phyloP scores from a whole-genome alignment of 2,113 vertebrate species.

The Serinus canaria region DNA sequence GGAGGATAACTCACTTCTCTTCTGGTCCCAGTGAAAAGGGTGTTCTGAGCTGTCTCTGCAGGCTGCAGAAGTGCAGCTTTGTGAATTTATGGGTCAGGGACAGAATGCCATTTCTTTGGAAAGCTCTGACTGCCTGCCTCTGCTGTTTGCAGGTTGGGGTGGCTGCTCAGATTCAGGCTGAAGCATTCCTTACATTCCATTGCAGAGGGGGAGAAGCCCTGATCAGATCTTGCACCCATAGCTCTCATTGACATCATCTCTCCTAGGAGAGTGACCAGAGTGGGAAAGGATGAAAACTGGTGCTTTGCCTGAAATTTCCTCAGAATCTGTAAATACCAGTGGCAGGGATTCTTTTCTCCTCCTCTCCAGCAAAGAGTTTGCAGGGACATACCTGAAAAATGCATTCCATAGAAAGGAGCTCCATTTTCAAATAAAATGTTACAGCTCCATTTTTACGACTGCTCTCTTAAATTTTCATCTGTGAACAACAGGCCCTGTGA shows the following conservation, averaged over 20 bases:
- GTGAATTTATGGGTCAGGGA: neutral
- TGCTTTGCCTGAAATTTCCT: neutral
- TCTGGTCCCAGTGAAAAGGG: neutral
- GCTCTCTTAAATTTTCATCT: neutral
- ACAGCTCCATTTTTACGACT: neutral
- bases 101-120: neutral
- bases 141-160: neutral
- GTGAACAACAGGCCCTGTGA: neutral
- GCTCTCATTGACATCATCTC: neutral
- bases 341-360: neutral
- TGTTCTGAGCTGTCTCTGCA: neutral
- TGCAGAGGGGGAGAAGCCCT: neutral
- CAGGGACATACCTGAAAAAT: neutral
- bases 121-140: neutral
- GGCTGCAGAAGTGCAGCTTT: neutral
- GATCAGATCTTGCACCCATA: neutral
- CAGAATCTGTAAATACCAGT: neutral
- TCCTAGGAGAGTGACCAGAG: neutral
- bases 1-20: neutral
- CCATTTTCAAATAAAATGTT: neutral
- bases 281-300: neutral
- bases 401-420: neutral
- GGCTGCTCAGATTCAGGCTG: neutral
- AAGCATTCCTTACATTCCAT: neutral
- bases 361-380: neutral